Percentiles rank a stretch among this genome's conserved stretches.
Evolutionary conservation across 2,113 vertebrate species (phyloP).

Genomic region (Heterotilapia buettikoferi): DNA sequence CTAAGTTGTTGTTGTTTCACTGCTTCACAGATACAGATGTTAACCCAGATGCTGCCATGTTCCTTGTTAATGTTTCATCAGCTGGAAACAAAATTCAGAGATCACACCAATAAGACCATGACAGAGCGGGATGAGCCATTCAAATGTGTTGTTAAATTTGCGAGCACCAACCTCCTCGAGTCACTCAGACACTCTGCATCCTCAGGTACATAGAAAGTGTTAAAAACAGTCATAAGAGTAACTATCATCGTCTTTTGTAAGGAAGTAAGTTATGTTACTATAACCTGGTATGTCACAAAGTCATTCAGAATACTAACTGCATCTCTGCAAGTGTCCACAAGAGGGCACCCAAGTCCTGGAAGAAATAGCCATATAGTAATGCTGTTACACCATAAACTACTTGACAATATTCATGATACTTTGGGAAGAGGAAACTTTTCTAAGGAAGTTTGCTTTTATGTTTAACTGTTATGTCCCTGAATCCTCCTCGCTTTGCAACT

Average conservation of each 20-base stretch:
- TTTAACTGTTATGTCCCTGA: background rate
- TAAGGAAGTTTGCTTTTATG: background rate
- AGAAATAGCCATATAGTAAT: background rate
- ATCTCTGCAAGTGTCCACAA: constrained; percentile 22
- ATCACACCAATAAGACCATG: constrained; percentile 60
- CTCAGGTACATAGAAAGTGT: constrained; percentile 66
- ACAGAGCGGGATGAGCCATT: constrained; percentile 74
- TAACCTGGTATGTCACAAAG: background rate
- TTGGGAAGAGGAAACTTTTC: background rate
- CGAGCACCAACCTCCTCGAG: constrained; percentile 85
- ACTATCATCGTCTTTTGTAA: background rate
- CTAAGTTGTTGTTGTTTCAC: background rate
- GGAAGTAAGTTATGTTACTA: background rate
- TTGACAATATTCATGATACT: background rate
- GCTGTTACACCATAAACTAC: background rate
- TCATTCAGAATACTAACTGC: background rate
- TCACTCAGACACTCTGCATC: constrained; percentile 81
- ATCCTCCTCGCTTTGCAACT: background rate
- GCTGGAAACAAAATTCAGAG: constrained; percentile 87
- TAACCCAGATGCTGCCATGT: background rate
- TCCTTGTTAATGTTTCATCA: constrained; percentile 37
- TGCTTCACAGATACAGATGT: background rate
- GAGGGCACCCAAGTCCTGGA: background rate
- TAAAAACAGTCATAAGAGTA: background rate
- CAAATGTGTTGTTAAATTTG: constrained; percentile 84